Conservation (phyloP, 2,888 invertebrate genomes). For the Drosophila ezoana region DNA sequence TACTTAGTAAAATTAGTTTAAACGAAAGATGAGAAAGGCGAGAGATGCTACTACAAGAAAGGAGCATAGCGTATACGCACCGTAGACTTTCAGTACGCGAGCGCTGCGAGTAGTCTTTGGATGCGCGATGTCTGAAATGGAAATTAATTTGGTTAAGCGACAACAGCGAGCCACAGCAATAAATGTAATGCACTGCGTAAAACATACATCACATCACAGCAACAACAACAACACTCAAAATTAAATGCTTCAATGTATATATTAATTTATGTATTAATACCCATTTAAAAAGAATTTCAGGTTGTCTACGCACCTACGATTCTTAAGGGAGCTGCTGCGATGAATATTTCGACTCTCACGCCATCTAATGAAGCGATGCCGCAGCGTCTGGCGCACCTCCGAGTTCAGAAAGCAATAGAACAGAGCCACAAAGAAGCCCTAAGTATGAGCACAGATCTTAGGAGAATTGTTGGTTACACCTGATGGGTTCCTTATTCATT, state of each 20-base stretch:
- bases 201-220: conserved; percentile 4
- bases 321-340: conserved; percentile 78
- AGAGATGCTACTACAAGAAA: conserved; percentile 29
- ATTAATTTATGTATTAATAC: conserved; percentile 7
- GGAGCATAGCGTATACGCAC: conserved; percentile 85
- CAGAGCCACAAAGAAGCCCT: conserved; percentile 95
- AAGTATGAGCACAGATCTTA: conserved; percentile 32
- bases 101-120: conserved; percentile 93
- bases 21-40: conserved; percentile 15
- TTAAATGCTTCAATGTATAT: conserved; percentile 5
- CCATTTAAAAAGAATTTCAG: conserved; percentile 13
- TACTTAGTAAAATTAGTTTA: conserved; percentile 32
- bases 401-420: conserved; percentile 97
- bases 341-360: conserved; percentile 85
- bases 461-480: neutral
- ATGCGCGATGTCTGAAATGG: conserved; percentile 88
- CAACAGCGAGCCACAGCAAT: conserved; percentile 47
- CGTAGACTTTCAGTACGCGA: conserved; percentile 93
- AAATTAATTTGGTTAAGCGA: conserved; percentile 69
- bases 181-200: conserved; percentile 4
- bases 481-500: conserved; percentile 43
- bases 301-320: conserved; percentile 78
- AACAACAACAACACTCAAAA: conserved; percentile 26
- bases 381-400: conserved; percentile 94
- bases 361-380: conserved; percentile 93